phyloP scores from a whole-genome alignment of 2,888 invertebrate genomes.

The Habroteleia sp. region DNA sequence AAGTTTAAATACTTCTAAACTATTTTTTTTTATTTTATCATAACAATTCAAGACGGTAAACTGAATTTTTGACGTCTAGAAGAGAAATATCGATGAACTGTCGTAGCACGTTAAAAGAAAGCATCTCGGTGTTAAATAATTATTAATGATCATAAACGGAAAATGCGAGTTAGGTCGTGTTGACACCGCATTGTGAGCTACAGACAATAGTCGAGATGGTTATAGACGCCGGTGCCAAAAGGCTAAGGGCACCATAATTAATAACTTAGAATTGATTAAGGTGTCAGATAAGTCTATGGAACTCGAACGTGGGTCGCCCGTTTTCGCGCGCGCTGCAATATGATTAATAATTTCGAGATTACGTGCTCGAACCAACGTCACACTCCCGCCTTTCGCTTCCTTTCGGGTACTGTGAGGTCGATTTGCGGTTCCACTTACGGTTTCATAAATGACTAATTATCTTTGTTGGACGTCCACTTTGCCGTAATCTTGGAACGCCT shows the following conservation, averaged over 20 bases:
- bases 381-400: slow-evolving; percentile 68
- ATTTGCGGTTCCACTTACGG: slow-evolving; percentile 78
- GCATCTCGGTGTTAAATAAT: slow-evolving; percentile 70
- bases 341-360: slow-evolving; percentile 81
- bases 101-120: slow-evolving; percentile 56
- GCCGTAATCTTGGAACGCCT: slow-evolving; percentile 56
- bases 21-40: background rate
- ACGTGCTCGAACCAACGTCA: slow-evolving; percentile 71
- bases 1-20: too few relatives aligned
- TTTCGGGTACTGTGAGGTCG: slow-evolving; percentile 69
- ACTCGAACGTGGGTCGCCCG: slow-evolving; percentile 68
- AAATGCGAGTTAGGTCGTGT: slow-evolving; percentile 76
- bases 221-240: slow-evolving; percentile 68
- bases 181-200: slow-evolving; percentile 73
- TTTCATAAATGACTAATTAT: slow-evolving; percentile 80
- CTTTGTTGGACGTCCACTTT: slow-evolving; percentile 67
- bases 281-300: slow-evolving; percentile 81
- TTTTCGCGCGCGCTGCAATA: slow-evolving; percentile 72
- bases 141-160: slow-evolving; percentile 73
- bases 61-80: slow-evolving; percentile 14
- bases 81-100: slow-evolving; percentile 49
- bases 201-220: slow-evolving; percentile 71
- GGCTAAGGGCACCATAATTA: slow-evolving; percentile 72
- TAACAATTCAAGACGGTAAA: background rate
- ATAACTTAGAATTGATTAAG: slow-evolving; percentile 80